These are phyloP conservation scores for Hylaeus volcanicus DNA, from an alignment of 1,140 invertebrate genomes.

Conservation along the genomic window DNA sequence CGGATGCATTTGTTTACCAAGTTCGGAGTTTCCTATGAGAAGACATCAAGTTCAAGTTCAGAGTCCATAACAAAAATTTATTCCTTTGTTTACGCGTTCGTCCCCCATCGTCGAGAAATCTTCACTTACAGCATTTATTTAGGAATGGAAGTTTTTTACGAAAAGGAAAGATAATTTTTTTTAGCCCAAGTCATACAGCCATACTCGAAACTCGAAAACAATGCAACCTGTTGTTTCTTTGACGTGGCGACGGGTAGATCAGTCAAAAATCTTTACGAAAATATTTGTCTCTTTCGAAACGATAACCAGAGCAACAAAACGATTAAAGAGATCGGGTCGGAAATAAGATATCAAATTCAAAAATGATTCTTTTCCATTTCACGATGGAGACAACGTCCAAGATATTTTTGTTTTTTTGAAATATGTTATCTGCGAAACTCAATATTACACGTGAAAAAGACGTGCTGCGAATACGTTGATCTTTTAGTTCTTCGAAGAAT, in stretches of 20 bases:
- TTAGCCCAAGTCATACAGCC: too few relatives aligned
- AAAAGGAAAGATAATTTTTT: neutral
- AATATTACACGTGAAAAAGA: too few relatives aligned
- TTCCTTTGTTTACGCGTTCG: neutral
- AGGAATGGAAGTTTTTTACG: neutral
- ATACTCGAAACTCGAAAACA: neutral
- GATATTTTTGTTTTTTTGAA: neutral
- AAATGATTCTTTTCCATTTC: neutral
- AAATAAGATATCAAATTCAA: neutral
- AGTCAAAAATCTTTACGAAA: neutral
- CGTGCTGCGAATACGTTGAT: neutral
- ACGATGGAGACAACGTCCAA: too few relatives aligned
- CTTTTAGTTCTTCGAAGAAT: neutral
- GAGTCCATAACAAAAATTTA: slow-evolving; percentile 38
- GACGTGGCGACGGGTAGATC: neutral
- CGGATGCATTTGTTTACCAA: slow-evolving; percentile 33
- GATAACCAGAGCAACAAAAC: neutral
- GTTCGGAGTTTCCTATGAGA: neutral
- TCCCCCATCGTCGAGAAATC: neutral
- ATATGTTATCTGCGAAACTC: too few relatives aligned
- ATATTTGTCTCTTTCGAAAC: neutral
- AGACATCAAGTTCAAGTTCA: slow-evolving; percentile 5
- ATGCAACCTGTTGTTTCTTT: neutral
- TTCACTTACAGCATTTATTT: neutral
- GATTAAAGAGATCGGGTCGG: neutral